phyloP scores from a whole-genome alignment of 1,140 invertebrate genomes.

The Aphelinus atriplicis region DNA sequence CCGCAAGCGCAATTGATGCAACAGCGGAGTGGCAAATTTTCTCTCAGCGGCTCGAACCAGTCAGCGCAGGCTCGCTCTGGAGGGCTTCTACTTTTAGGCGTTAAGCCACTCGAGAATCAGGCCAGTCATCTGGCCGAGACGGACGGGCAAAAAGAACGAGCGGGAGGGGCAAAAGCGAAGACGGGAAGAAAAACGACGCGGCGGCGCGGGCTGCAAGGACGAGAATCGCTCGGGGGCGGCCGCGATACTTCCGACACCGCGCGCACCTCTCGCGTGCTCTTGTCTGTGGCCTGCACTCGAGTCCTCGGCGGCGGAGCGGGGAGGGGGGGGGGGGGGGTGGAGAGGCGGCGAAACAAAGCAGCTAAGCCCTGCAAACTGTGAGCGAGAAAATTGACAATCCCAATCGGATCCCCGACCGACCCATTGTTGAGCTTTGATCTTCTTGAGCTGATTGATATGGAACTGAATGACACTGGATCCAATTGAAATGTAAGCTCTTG shows the following conservation, averaged over 20 bases:
- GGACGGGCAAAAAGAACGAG: background rate
- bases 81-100: slow-evolving; percentile 12
- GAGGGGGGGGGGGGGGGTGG: background rate
- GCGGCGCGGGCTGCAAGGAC: background rate
- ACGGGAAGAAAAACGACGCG: too few relatives aligned
- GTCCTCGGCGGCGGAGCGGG: background rate
- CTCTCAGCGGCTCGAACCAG: too few relatives aligned
- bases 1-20: too few relatives aligned
- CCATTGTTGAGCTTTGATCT: too few relatives aligned
- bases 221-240: background rate
- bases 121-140: background rate
- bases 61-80: background rate
- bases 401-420: too few relatives aligned
- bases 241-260: background rate
- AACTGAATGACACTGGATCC: too few relatives aligned
- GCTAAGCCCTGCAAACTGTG: too few relatives aligned
- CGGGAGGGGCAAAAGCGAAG: background rate
- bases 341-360: too few relatives aligned
- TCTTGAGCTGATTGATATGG: too few relatives aligned
- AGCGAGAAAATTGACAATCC: too few relatives aligned
- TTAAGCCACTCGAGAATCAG: background rate
- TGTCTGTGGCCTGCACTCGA: background rate
- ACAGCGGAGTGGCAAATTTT: background rate
- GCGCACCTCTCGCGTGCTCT: background rate
- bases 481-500: too few relatives aligned